Evolutionary conservation across 1,140 invertebrate genomes (phyloP), one percentile per base, ranked within the genome.

Genomic region (Conus betulinus): DNA sequence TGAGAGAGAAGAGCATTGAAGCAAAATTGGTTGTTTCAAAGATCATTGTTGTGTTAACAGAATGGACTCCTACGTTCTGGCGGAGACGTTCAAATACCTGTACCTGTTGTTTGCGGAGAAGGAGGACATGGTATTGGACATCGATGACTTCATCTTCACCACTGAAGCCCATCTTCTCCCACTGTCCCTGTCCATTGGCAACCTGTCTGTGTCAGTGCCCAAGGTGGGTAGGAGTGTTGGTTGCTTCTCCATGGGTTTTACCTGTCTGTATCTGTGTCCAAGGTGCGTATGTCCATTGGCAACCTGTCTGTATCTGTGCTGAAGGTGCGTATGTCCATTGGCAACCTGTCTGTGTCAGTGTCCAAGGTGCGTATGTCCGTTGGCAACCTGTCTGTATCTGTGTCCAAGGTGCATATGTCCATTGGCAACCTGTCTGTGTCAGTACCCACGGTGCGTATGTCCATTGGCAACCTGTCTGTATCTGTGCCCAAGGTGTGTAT

Each of bases 41-140:
- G 39, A 39, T 39, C 39, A 39, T 39, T 39, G 39, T 20, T 71
- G 67, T 71, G 67, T 71, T 53, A 0, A 25, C 90, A 96, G 98
- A 91, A 99, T 99, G 98, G 99, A 99, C 94, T 99, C 98, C 0
- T 99, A 99, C 96, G 98, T 99, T 3, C 96, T 99, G 0, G 98
- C 99, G 0, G 99, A 99, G 96, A 99, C 99, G 5, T 98, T 99
- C 91, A 99, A 99, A 95, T 99, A 99, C 95, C 96, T 99, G 11
- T 99, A 97, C 95, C 96, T 99, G 92, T 95, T 99, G 87, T 99
- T 99, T 95, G 97, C 98, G 13, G 98, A 99, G 90, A 97, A 98
- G 76, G 97, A 96, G 71, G 98, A 99, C 93, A 94, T 99, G 25
- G 95, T 98, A 52, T 95, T 99, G 51, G 97, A 99, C 94, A 95